Evolutionary conservation across 2,113 vertebrate genomes (phyloP), one percentile per base, ranked within the genome.

Genomic region (Oenanthe oenanthe): DNA sequence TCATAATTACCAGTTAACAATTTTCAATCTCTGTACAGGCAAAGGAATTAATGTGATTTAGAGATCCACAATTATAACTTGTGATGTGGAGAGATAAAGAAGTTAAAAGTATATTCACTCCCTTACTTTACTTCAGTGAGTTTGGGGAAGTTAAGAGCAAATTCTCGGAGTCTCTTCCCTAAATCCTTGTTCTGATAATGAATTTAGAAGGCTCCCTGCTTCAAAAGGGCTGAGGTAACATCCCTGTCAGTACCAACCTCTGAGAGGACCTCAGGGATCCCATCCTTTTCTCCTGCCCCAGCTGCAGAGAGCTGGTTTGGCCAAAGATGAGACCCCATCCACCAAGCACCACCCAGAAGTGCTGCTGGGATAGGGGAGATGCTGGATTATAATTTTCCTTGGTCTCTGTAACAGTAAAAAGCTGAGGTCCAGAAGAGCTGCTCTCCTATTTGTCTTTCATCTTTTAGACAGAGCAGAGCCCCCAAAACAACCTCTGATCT

Each of bases 1-100:
- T 82, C 40, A 85, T 97, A 97, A 97, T 97, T 97, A 94, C 74
- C 73, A 51, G 92, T 85, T 98, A 97, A 96, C 67, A 82, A 94
- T 95, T 95, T 96, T 96, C 96, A 92, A 85, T 97, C 95, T 97
- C 97, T 67, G 38, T 77, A 63, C 90, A 89, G 95, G 93, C 94
- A 93, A 86, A 91, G 36, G 83, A 98, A 95, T 96, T 92, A 90
- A 87, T 45, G 72, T 88, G 57, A 83, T 95, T 90, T 32, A 53
- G 90, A 92, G 92, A 90, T 43, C 67, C 93, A 86, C 73, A 94
- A 94, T 97, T 97, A 96, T 91, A 96, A 83, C 88, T 79, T 95
- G 34, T 63, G 50, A 78, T 47, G 67, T 60, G 79, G 85, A 93
- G 89, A 85, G 51, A 63, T 43, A 42, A 62, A 42, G 60, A 66